A percentile compares a stretch with the other conserved stretches of the same genome.
Evolutionary conservation across 2,888 invertebrate species (phyloP).

Genomic region (Imbricaverruca yamaguchii): DNA sequence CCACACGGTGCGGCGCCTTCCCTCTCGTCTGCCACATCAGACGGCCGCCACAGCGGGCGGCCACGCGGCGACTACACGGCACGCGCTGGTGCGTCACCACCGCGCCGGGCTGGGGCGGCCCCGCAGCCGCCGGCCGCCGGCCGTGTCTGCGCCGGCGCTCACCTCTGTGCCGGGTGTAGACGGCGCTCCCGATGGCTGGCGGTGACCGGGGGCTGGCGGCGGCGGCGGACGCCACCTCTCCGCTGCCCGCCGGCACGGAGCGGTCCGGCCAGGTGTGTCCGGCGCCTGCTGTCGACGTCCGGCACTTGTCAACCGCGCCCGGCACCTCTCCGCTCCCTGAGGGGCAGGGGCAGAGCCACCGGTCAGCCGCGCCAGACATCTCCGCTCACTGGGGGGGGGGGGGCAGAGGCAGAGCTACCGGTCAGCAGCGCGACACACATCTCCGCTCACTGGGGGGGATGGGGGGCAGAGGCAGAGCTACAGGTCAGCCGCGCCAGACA

Average conservation of each 20-base stretch:
- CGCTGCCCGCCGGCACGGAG: no score
- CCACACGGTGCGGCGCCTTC: no score
- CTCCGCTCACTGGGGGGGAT: not conserved
- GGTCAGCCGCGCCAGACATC: not conserved
- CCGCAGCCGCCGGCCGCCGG: not conserved
- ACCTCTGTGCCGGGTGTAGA: slow-evolving; percentile 20
- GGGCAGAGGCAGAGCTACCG: not conserved
- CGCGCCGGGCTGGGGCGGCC: not conserved
- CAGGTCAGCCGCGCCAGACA: no score
- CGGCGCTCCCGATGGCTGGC: not conserved
- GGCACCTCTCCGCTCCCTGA: slow-evolving; percentile 14
- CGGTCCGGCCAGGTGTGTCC: no score
- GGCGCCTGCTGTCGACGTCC: no score
- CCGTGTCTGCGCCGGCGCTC: not conserved
- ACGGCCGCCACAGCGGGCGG: not conserved
- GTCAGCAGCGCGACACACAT: not conserved
- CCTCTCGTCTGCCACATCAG: no score
- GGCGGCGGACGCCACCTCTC: not conserved
- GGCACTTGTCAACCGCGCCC: not conserved
- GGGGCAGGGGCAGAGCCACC: not conserved
- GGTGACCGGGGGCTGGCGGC: not conserved
- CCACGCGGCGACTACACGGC: not conserved
- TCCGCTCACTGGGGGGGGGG: not conserved
- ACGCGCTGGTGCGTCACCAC: no score
- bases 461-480: not conserved